These are phyloP conservation scores for Goniozus legneri DNA, from an alignment of 1,140 invertebrate genomes.

Conservation along the genomic window DNA sequence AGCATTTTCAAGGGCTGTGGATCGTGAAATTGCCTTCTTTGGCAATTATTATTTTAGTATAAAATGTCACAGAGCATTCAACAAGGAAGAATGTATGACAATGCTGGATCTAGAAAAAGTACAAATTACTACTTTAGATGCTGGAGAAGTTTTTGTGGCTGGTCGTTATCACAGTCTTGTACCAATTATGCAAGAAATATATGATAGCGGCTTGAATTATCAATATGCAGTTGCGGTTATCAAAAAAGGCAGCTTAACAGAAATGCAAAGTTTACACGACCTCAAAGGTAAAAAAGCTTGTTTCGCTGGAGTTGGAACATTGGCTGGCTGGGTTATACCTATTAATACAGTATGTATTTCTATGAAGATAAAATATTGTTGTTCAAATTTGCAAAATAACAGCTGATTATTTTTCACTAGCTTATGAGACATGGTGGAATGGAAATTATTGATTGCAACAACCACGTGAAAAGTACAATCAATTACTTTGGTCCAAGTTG, in stretches of 20 bases:
- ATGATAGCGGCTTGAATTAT: constrained; percentile 58
- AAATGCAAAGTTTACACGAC: constrained; percentile 64
- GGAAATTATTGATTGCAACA: constrained; percentile 89
- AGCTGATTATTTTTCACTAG: constrained; percentile 46
- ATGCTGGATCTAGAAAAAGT: constrained; percentile 73
- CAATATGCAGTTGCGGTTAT: constrained; percentile 86
- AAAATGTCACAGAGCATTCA: constrained; percentile 66
- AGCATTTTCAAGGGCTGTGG: constrained; percentile 64
- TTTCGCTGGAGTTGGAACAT: constrained; percentile 84
- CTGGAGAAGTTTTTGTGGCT: constrained; percentile 89
- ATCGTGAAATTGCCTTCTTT: constrained; percentile 63
- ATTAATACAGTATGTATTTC: constrained; percentile 66
- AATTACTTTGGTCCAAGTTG: constrained; percentile 89
- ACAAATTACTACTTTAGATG: constrained; percentile 83
- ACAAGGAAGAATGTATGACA: constrained; percentile 80
- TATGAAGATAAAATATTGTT: constrained; percentile 14
- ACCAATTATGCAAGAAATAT: constrained; percentile 79
- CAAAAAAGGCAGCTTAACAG: constrained; percentile 62
- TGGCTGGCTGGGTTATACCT: constrained; percentile 92
- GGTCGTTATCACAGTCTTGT: constrained; percentile 90
- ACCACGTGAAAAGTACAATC: constrained; percentile 90
- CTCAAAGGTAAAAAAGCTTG: constrained; percentile 78
- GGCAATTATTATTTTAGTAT: constrained; percentile 62
- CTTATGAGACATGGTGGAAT: constrained; percentile 77
- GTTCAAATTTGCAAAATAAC: constrained; percentile 2